Conservation (phyloP, 1,140 invertebrate species). For the Drosophila kurseongensis region DNA sequence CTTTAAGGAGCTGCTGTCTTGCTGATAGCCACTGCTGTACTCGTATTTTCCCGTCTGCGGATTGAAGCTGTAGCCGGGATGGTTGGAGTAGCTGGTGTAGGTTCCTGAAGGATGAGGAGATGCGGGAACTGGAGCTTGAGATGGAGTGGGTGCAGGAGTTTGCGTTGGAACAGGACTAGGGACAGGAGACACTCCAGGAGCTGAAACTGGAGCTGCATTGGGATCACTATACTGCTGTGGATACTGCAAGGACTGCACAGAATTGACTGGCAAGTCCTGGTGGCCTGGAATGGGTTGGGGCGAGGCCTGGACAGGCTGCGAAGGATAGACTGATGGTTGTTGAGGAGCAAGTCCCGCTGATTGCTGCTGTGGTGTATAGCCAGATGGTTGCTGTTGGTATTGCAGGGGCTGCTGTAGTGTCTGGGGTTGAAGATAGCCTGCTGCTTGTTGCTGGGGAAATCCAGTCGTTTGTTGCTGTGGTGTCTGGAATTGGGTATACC, state of each 20-base stretch:
- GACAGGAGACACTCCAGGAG: conserved; percentile 1
- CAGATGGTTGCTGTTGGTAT: conserved; percentile 21
- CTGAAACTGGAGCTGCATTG: background rate
- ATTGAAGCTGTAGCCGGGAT: conserved; percentile 82
- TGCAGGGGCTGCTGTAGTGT: conserved; percentile 18
- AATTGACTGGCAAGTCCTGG: background rate
- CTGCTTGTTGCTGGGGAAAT: conserved; percentile 26
- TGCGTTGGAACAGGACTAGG: background rate
- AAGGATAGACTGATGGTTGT: conserved; percentile 44
- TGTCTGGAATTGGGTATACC: conserved; percentile 20
- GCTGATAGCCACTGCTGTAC: conserved; percentile 81
- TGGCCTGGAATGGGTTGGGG: conserved; percentile 1
- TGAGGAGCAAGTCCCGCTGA: background rate
- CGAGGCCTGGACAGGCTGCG: conserved; percentile 23
- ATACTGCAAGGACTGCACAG: conserved; percentile 12
- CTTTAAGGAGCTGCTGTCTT: conserved; percentile 40
- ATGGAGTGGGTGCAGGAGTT: background rate
- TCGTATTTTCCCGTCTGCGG: conserved; percentile 76
- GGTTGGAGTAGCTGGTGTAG: conserved; percentile 67
- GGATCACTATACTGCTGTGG: conserved; percentile 32
- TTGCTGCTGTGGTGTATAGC: conserved; percentile 14
- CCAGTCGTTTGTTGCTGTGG: conserved; percentile 7
- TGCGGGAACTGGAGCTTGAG: background rate
- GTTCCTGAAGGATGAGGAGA: conserved; percentile 18
- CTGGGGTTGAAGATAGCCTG: background rate